Percentiles rank a stretch among this genome's conserved stretches.
Evolutionary conservation across 2,113 vertebrate species (phyloP).

Genomic region (Trogon surrucura): DNA sequence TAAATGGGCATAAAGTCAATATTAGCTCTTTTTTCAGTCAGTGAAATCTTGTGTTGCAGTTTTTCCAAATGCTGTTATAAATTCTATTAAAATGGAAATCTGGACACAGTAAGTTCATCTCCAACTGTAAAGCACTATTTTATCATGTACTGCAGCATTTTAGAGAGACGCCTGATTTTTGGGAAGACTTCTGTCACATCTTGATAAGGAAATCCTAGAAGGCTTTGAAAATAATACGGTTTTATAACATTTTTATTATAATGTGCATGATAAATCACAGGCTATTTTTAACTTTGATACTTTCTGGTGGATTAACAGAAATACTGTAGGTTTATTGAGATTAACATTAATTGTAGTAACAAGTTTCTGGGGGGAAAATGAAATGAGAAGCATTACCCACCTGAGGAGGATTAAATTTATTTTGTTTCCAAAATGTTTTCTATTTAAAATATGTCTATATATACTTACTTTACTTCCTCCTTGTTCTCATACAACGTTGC

Average conservation of each 20-base stretch:
- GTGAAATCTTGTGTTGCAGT: not conserved
- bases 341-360: not conserved
- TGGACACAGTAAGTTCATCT: constrained; percentile 26
- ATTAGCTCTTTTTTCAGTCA: not conserved
- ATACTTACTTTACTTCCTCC: not conserved
- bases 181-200: constrained; percentile 2
- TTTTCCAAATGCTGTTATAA: not conserved
- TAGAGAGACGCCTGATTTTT: not conserved
- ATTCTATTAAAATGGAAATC: constrained; percentile 7
- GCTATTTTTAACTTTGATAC: constrained; percentile 19
- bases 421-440: not conserved
- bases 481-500: not conserved
- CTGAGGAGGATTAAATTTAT: not conserved
- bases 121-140: not conserved
- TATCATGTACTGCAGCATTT: not conserved
- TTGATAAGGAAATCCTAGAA: constrained; percentile 38
- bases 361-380: not conserved
- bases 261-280: constrained; percentile 7
- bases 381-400: not conserved
- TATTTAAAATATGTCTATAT: not conserved
- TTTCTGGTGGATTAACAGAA: not conserved
- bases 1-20: not conserved
- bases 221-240: constrained; percentile 27
- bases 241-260: not conserved
- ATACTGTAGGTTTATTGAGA: not conserved